Evolutionary conservation across 2,113 vertebrate species (phyloP).

Genomic region (Tautogolabrus adspersus): DNA sequence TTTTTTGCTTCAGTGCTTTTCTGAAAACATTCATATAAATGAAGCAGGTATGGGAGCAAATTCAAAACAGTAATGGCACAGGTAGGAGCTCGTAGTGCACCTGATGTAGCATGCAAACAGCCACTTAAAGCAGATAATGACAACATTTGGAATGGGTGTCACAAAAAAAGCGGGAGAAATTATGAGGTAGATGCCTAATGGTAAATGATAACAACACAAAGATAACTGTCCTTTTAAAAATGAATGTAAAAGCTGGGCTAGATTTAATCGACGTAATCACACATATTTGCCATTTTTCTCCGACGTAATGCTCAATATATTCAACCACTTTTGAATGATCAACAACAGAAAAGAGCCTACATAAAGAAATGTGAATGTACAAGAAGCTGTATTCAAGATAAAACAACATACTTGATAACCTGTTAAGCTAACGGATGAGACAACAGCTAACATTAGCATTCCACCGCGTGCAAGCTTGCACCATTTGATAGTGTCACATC

Average conservation of each 20-base stretch:
- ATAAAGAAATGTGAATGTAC: background rate
- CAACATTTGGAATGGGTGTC: background rate
- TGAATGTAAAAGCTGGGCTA: background rate
- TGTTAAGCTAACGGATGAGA: too few species aligned
- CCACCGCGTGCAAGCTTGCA: too few species aligned
- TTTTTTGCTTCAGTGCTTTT: conserved; percentile 6
- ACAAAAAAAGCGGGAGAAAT: conserved; percentile 6
- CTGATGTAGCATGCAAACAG: conserved; percentile 6
- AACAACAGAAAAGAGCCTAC: background rate
- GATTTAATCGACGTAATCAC: too few species aligned
- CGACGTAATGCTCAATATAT: background rate
- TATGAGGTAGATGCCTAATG: conserved; percentile 51
- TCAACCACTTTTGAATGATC: too few species aligned
- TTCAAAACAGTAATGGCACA: conserved; percentile 41
- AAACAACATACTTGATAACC: too few species aligned
- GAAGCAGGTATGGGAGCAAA: background rate
- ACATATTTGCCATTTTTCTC: background rate
- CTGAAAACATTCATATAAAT: background rate
- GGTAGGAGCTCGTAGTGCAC: background rate
- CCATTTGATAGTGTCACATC: too few species aligned
- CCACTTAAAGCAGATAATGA: conserved; percentile 1
- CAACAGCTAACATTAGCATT: too few species aligned
- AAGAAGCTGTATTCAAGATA: too few species aligned
- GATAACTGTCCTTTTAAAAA: background rate
- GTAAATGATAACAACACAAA: conserved; percentile 6